These are phyloP conservation scores for Fukomys damarensis DNA, from an alignment of 2,113 vertebrate species.

Conservation along the genomic window DNA sequence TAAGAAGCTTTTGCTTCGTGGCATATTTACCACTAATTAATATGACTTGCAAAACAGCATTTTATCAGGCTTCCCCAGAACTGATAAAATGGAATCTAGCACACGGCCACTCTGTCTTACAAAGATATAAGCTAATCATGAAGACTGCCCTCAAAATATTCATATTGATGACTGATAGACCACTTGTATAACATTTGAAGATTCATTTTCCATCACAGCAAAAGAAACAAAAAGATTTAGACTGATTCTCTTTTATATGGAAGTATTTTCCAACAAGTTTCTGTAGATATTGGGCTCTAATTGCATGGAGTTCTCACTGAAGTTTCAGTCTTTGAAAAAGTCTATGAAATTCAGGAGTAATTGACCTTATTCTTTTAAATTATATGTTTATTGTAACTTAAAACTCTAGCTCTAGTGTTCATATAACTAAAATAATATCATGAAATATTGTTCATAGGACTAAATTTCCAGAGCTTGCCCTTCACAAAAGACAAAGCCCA, in stretches of 20 bases:
- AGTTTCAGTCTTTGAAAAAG: not conserved
- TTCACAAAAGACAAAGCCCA: not conserved
- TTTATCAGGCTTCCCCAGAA: not conserved
- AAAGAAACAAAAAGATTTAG: not conserved
- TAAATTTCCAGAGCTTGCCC: not conserved
- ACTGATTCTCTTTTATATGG: not conserved
- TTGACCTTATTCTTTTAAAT: not conserved
- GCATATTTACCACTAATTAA: not conserved
- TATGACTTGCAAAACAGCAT: not conserved
- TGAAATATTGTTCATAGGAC: not conserved
- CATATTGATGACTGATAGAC: too few relatives aligned
- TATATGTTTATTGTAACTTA: not conserved
- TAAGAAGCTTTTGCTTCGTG: not conserved
- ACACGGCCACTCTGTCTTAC: not conserved
- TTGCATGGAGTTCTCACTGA: not conserved
- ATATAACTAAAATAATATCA: not conserved
- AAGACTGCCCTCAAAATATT: not conserved
- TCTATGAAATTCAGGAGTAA: not conserved
- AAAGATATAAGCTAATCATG: not conserved
- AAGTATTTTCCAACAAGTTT: not conserved
- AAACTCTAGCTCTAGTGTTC: not conserved
- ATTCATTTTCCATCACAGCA: not conserved
- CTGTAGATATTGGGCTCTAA: accelerated
- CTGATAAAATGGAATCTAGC: not conserved
- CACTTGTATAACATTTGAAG: not conserved